Base-by-base conservation (phyloP, 2,888 invertebrate species). In the Serrognathus titanus region DNA sequence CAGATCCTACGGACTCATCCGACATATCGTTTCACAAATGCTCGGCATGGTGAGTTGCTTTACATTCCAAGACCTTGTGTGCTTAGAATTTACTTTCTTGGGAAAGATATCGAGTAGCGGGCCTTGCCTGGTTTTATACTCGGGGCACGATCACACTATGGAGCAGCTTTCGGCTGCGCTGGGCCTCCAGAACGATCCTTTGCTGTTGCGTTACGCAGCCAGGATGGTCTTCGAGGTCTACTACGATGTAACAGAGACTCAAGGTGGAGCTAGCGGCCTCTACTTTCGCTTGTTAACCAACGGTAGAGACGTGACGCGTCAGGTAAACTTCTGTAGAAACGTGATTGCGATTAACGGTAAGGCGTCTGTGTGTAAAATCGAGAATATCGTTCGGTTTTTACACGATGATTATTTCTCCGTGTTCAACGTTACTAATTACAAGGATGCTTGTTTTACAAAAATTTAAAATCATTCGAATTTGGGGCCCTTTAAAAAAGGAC, bases 121-220 rank as follows among this genome's bases (percentile, higher is more conserved):
- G 5, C 78, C 78, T 2, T 73, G 71, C 57, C 60, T 78, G 13
- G 73, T 77, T 1, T 60, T 77, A 3, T 78, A 78, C 72, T 95
- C 96, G 0, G 96, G 95, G 0, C 97, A 97, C 69, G 97, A 97
- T 75, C 89, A 91, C 69, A 96, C 96, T 0, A 71, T 97, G 38
- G 90, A 93, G 68, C 91, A 93, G 62, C 77, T 97, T 38, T 85
- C 91, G 1, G 81, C 89, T 2, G 91, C 94, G 0, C 73, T 97
- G 48, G 94, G 95, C 0, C 76, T 93, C 2, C 79, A 77, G 13
- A 81, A 80, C 55, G 82, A 84, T 57, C 82, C 83, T 47, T 84
- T 87, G 10, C 83, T 89, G 60, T 88, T 95, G 46, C 87, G 89
- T 16, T 97, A 94, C 74, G 95, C 94, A 0, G 88, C 95, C 0